Percentiles rank a stretch among this genome's conserved stretches.
Evolutionary conservation across 1,140 invertebrate genomes (phyloP).

Genomic region (Drosophila gunungcola): DNA sequence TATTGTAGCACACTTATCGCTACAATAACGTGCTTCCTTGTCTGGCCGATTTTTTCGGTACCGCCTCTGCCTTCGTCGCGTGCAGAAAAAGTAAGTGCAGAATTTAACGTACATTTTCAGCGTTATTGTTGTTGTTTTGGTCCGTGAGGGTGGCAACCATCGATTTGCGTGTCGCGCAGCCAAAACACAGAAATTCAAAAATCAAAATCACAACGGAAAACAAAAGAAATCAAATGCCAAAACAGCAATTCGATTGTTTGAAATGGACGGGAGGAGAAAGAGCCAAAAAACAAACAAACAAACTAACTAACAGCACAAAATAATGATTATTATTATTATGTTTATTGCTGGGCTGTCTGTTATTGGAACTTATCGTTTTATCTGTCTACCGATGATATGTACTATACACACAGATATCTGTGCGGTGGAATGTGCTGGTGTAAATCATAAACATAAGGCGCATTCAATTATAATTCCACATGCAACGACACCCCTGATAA

Average conservation of each 20-base stretch:
- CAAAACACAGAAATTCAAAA: constrained; percentile 41
- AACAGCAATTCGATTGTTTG: constrained; percentile 50
- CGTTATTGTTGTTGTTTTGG: constrained; percentile 33
- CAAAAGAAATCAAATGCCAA: constrained; percentile 68
- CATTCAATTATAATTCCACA: constrained; percentile 29
- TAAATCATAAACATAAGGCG: constrained; percentile 8
- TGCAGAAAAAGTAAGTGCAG: constrained; percentile 73
- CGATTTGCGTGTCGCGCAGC: constrained; percentile 76
- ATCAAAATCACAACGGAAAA: constrained; percentile 36
- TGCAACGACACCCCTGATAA: constrained; percentile 24
- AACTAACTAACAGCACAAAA: neutral
- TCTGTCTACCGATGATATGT: neutral
- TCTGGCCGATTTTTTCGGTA: constrained; percentile 41
- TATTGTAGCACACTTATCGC: constrained; percentile 46
- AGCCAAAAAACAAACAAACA: neutral
- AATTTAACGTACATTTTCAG: constrained; percentile 65
- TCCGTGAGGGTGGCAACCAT: constrained; percentile 72
- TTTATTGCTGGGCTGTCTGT: constrained; percentile 11
- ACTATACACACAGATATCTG: neutral
- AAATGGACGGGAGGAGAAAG: neutral
- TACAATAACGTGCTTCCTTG: constrained; percentile 76
- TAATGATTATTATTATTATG: constrained; percentile 35
- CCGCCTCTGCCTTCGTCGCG: constrained; percentile 46
- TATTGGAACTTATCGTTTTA: constrained; percentile 19
- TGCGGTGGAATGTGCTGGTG: constrained; percentile 26